Evolutionary conservation across 2,113 vertebrate species (phyloP), one percentile per base, ranked within the genome.

Genomic region (Cyprinodon tularosa): DNA sequence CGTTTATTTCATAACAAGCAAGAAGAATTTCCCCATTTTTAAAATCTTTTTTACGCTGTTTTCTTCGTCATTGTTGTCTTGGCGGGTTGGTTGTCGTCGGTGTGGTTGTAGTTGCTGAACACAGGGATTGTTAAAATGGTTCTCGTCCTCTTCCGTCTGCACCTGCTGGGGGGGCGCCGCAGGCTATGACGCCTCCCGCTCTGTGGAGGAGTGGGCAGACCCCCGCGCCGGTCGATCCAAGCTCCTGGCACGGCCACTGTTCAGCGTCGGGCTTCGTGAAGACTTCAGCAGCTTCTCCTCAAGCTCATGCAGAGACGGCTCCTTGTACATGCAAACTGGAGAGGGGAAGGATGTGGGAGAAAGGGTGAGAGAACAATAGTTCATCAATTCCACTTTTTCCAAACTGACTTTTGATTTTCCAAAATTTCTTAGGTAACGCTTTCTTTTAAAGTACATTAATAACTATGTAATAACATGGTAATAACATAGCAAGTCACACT

Each of bases 271-370:
- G 89, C 96, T 98, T 91, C 96, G 95, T 71, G 97, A 98, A 84
- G 95, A 95, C 94, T 98, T 97, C 89, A 95, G 95, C 86, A 97
- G 95, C 90, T 98, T 98, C 92, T 99, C 98, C 92, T 98, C 98
- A 29, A 99, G 95, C 93, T 99, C 97, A 89, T 99, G 98, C 93
- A 99, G 94, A 40, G 97, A 98, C 76, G 98, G 98, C 93, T 99
- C 98, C 95, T 97, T 98, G 90, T 99, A 99, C 98, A 99, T 99
- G 92, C 98, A 99, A 87, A 99, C 98, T 99, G 94, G 4, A 44
- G 20, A 14, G 20, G 45, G 37, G 14, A 4, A 37, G 44, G 39
- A 42, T 4, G 42, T 42, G 50, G 7, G 9, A 57, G 50, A 57
- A 15, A 40, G 3, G 38, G 44, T 12, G 6, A 73, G 37, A 84